Percentiles rank a stretch among this genome's conserved stretches.
These are phyloP conservation scores for Redunca redunca DNA, from an alignment of 2,113 vertebrate genomes.

Conservation along the genomic window DNA sequence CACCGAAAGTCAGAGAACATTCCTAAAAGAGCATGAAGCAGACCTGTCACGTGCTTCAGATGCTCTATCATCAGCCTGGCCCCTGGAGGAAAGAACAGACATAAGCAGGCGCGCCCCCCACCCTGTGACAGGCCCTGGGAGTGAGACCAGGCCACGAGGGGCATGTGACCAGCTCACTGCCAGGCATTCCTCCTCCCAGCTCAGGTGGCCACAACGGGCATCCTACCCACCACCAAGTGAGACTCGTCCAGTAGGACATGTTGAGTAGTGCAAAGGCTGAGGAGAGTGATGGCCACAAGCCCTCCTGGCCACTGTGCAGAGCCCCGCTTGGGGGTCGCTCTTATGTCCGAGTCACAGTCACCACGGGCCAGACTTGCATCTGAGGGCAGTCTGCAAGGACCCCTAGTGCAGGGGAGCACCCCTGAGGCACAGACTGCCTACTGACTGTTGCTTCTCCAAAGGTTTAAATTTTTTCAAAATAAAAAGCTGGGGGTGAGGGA, in stretches of 20 bases:
- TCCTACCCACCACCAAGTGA: constrained; percentile 9
- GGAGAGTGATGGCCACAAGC: not conserved
- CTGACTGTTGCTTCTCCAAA: not conserved
- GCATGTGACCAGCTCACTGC: constrained; percentile 48
- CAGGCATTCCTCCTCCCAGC: constrained; percentile 65
- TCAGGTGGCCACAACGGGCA: constrained; percentile 59
- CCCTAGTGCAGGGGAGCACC: too few relatives aligned
- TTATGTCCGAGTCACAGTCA: not conserved
- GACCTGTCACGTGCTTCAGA: not conserved
- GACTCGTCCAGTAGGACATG: not conserved
- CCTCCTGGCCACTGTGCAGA: not conserved
- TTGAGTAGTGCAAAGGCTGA: accelerated
- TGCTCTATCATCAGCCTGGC: not conserved
- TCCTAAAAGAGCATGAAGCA: not conserved
- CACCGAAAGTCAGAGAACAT: too few relatives aligned
- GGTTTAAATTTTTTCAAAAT: not conserved
- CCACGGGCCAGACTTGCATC: not conserved
- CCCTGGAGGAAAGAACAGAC: not conserved
- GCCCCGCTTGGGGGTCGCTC: too few relatives aligned
- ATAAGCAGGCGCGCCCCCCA: too few relatives aligned
- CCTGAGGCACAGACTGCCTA: not conserved
- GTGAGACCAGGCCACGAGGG: not conserved
- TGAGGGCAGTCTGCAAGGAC: not conserved
- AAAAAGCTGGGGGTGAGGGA: not conserved
- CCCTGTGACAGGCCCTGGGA: not conserved